Evolutionary conservation across 92 coral and sea anemone species (phyloP).

Genomic region (Zoanthus gigantus): DNA sequence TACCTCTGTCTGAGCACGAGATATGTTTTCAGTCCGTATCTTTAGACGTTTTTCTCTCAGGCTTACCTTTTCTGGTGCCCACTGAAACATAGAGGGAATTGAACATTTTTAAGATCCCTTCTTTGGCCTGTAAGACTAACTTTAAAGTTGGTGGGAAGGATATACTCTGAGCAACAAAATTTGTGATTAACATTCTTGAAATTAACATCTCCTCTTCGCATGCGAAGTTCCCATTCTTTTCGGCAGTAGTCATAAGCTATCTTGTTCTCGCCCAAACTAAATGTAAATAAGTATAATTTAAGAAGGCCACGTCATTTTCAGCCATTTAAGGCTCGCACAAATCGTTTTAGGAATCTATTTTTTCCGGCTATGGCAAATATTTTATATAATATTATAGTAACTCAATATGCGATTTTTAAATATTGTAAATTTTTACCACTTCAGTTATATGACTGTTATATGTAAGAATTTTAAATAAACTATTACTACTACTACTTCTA

Average conservation of each 20-base stretch:
- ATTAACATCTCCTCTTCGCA: constrained; percentile 57
- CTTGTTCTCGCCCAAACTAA: no score
- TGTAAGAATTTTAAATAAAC: no score
- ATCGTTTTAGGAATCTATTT: no score
- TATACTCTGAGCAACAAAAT: constrained; percentile 70
- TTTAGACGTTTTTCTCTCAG: constrained; percentile 59
- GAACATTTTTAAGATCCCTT: constrained; percentile 57
- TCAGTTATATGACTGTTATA: no score
- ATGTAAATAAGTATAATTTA: no score
- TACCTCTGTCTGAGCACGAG: constrained; percentile 24
- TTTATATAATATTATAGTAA: no score
- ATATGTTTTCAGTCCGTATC: constrained; percentile 28
- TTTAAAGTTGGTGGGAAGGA: constrained; percentile 68
- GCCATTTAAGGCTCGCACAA: no score
- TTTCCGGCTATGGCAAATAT: no score
- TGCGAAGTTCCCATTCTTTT: constrained; percentile 66
- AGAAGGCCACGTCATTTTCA: no score
- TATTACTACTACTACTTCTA: not conserved
- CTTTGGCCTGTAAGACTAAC: constrained; percentile 70
- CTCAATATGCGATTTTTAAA: no score
- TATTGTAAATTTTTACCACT: no score
- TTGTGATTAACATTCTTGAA: constrained; percentile 62
- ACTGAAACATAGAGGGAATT: constrained; percentile 64
- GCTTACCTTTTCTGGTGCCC: constrained; percentile 46
- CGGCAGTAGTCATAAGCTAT: constrained; percentile 57